Evolutionary conservation across 1,140 invertebrate species (phyloP), one percentile per base, ranked within the genome.

Genomic region (Oryzaephilus surinamensis): DNA sequence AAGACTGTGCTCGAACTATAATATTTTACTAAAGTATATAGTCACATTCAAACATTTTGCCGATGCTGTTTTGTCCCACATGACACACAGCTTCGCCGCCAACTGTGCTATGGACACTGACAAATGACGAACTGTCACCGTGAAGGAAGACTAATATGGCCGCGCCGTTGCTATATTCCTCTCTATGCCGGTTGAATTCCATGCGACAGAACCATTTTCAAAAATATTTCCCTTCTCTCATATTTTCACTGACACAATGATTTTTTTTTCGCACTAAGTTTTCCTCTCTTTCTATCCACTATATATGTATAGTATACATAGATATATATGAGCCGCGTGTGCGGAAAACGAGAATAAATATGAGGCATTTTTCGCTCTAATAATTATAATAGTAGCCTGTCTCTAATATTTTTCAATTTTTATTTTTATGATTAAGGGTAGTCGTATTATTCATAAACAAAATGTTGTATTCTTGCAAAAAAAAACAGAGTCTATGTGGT

Each of bases 71-170:
- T 60, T 60, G 58, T 62, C 60, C 60, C 60, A 59, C 58, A 60
- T 62, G 58, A 60, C 57, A 58, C 53, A 46, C 50, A 52, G 53
- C 38, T n/a, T n/a, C 52, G 48, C 54, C 52, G 53, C 57, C 56
- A 59, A 60, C 58, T 58, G 58, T 60, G 58, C 54, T 51, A 47
- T 37, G 41, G 60, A 62, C 60, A 61, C 55, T 60, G 58, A 62
- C 58, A 62, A 61, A 62, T 62, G 60, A 62, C 58, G 58, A 58
- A 61, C 55, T 61, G 60, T 62, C 60, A 62, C 54, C 57, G 58
- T 51, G 58, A 62, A 62, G 51, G 56, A 62, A 62, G 60, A 62
- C 58, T 61, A 54, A 62, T 62, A 62, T 62, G 58, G 60, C 57
- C 51, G 58, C 56, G 50, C 54, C 51, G 50, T 42, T 34, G 50